Base-by-base conservation (phyloP, 1,140 invertebrate species). In the Ephestia elutella region DNA sequence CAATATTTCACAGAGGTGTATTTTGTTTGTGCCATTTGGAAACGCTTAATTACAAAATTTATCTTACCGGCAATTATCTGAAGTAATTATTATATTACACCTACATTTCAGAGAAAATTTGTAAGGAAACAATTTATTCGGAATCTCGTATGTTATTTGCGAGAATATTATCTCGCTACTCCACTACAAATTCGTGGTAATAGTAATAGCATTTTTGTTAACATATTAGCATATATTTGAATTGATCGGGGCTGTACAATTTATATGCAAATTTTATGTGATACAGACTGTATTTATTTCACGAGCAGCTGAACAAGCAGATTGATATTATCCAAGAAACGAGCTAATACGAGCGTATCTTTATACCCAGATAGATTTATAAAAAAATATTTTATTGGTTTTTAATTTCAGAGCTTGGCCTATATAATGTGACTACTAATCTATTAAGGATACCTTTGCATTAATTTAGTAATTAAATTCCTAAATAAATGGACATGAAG, bases 21-120 rank as follows among this genome's bases (percentile, higher is more conserved):
- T 53, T 53, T 53, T 53, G 50, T 53, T 53, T 25, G 50, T 13
- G 13, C 20, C 20, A 62, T 63, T 61, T 53, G 20, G 17, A 53
- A 53, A 53, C n/a, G 19, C 20, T 25, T 53, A 20, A 13, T 53
- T 50, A 20, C 2, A 50, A 50, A 50, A 50, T 50, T 20, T 50
- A 50, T 50, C 20, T 20, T 50, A 2, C 19, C n/a, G 20, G 49
- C 15, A 44, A 44, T 44, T 44, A 17, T 44, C 13, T 44, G 38
- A 7, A 25, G 21, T 25, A 38, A 10, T 44, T 15, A 44, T 44
- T 15, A 44, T 44, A 44, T 15, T 44, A n/a, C 38, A 15, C 38
- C 13, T 44, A 13, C 32, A 35, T 35, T 35, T 35, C 3, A 35
- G 38, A 15, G 38, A 8, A 44, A 15, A 44, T 44, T 32, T 10